Percentiles rank a stretch among this genome's conserved stretches.
Evolutionary conservation across 2,113 vertebrate species (phyloP).

Genomic region (Psephotus haematonotus): DNA sequence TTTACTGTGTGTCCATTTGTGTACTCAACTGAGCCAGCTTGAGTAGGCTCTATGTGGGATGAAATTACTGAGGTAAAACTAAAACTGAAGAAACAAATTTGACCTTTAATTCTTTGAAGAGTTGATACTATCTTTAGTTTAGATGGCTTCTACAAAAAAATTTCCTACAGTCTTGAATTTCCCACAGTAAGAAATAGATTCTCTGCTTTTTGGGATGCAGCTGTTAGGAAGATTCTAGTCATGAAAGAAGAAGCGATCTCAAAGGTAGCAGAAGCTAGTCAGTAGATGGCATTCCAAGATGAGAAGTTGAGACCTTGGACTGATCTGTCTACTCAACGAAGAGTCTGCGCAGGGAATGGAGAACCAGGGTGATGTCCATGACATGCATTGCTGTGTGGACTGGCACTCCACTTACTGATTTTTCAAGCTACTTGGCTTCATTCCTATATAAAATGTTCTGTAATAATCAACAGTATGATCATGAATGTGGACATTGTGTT

Average conservation of each 20-base stretch:
- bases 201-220: background rate
- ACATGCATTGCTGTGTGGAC: background rate
- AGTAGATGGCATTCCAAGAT: background rate
- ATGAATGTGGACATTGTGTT: background rate
- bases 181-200: background rate
- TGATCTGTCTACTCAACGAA: background rate
- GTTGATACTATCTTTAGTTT: background rate
- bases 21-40: background rate
- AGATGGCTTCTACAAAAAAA: background rate
- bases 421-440: background rate
- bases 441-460: background rate
- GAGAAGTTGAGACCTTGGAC: background rate
- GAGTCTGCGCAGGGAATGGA: background rate
- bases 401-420: background rate
- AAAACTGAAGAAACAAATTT: background rate
- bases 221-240: background rate
- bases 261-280: background rate
- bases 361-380: background rate
- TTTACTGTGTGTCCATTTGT: background rate
- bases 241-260: background rate
- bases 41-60: background rate
- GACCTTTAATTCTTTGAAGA: background rate
- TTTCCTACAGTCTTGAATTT: background rate
- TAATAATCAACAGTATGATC: background rate
- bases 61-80: background rate